Conservation (phyloP, 2,113 vertebrate genomes). For the Neotoma lepida region DNA sequence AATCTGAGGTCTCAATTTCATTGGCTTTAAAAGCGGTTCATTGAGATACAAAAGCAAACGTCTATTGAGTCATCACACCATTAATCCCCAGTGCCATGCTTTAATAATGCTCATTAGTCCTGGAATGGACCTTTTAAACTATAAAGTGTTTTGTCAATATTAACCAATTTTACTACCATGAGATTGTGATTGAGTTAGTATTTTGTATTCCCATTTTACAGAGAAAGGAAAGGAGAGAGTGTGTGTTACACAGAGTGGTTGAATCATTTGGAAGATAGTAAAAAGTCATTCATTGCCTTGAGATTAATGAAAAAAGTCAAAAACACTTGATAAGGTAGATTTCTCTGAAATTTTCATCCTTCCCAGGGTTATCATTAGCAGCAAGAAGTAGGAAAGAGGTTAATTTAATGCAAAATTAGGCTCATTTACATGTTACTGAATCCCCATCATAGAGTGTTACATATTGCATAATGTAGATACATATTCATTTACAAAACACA, state of each 20-base stretch:
- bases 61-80: conserved; percentile 42
- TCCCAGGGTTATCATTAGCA: not conserved
- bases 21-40: conserved; percentile 6
- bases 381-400: not conserved
- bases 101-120: conserved; percentile 55
- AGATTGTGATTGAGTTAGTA: conserved; percentile 54
- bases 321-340: not conserved
- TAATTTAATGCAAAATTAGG: not conserved
- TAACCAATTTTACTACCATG: conserved; percentile 13
- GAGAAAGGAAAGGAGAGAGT: not conserved
- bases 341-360: not conserved
- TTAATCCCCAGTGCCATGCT: conserved; percentile 18
- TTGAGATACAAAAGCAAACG: conserved; percentile 11
- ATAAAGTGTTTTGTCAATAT: conserved; percentile 63
- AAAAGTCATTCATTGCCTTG: conserved; percentile 10
- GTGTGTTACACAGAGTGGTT: not conserved
- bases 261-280: conserved; percentile 14
- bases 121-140: conserved; percentile 55
- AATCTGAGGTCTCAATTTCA: not conserved
- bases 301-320: not conserved
- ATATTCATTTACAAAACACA: not conserved
- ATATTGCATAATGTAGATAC: not conserved
- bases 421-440: not conserved
- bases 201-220: conserved; percentile 48
- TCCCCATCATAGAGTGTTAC: not conserved